A percentile compares a stretch with the other conserved stretches of the same genome.
These are phyloP conservation scores for Seira ritae DNA, from an alignment of 2,888 invertebrate genomes.

Conservation along the genomic window DNA sequence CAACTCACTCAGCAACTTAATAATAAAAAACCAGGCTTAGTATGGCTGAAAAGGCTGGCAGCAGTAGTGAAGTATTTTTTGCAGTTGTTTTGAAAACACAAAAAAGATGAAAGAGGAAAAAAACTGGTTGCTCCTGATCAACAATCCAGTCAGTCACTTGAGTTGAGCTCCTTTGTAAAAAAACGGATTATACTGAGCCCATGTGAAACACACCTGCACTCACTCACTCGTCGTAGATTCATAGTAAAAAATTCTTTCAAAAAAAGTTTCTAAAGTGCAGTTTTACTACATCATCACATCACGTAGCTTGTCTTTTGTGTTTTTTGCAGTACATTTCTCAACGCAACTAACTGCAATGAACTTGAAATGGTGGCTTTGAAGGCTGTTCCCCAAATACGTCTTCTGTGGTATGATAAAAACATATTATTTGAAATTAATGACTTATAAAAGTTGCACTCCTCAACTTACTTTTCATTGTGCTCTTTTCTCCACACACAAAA, in stretches of 20 bases:
- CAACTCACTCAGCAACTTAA: too few species aligned
- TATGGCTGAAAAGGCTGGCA: too few species aligned
- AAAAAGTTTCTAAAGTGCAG: conserved; percentile 12
- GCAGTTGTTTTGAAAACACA: not conserved
- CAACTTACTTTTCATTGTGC: conserved; percentile 32
- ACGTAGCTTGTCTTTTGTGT: not conserved
- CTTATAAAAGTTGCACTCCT: not conserved
- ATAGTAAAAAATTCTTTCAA: not conserved
- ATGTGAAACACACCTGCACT: too few species aligned
- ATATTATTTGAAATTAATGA: not conserved
- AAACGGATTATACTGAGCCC: too few species aligned
- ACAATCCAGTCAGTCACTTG: conserved; percentile 25
- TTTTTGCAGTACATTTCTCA: not conserved
- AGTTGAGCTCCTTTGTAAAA: not conserved
- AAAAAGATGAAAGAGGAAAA: not conserved
- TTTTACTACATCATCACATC: conserved; percentile 17
- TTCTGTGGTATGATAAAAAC: not conserved
- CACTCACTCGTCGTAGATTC: too few species aligned
- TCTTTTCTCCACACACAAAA: conserved; percentile 2
- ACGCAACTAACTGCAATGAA: conserved; percentile 9
- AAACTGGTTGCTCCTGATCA: conserved; percentile 19
- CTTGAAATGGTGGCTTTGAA: conserved; percentile 42
- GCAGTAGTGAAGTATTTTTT: conserved; percentile 18
- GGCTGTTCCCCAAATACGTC: conserved; percentile 23
- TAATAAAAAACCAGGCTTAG: too few species aligned